Evolutionary conservation across 1,140 invertebrate species (phyloP), one percentile per base, ranked within the genome.

Genomic region (Ceratoteleas bidentatus): DNA sequence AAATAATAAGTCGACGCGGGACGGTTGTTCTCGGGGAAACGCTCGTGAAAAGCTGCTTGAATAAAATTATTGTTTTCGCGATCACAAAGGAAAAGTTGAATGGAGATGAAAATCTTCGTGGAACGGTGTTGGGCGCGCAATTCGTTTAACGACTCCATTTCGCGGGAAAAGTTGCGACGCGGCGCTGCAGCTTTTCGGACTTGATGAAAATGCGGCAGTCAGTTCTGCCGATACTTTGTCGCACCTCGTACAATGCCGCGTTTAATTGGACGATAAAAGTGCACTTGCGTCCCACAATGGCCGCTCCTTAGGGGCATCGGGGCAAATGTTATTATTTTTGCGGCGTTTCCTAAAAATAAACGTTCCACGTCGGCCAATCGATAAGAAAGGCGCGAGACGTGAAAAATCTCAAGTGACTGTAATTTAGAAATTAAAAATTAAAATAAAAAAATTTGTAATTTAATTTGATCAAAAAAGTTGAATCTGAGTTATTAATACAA

Each of bases 31-130:
- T 75, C 72, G 45, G 33, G 60, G 52, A 74, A 79, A 66, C 73
- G 56, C 66, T 61, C 76, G 15, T 47, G 70, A 75, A 75, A 75
- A 66, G 78, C 72, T 72, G 65, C 60, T 64, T 58, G 78, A 81
- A 75, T 80, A 65, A 70, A 81, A 81, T 75, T 58, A 81, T 81
- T 81, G 70, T 81, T 75, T 81, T 75, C 58, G 32, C 70, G 62
- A 64, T 70, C 38, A 74, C 72, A 75, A 81, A 81, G 78, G 70
- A 66, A 72, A 81, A 75, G 72, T 81, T 81, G 70, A 69, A 75
- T 75, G 14, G 65, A 75, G 65, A 81, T 75, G 70, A 75, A 75
- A 75, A 81, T 75, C 65, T 70, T 72, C 52, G 13, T 43, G 53
- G 60, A 75, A 75, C 70, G 75, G 70, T 65, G 72, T 75, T 75